Conservation (phyloP, 2,888 invertebrate species). For the Lordiphosa fenestrarum region DNA sequence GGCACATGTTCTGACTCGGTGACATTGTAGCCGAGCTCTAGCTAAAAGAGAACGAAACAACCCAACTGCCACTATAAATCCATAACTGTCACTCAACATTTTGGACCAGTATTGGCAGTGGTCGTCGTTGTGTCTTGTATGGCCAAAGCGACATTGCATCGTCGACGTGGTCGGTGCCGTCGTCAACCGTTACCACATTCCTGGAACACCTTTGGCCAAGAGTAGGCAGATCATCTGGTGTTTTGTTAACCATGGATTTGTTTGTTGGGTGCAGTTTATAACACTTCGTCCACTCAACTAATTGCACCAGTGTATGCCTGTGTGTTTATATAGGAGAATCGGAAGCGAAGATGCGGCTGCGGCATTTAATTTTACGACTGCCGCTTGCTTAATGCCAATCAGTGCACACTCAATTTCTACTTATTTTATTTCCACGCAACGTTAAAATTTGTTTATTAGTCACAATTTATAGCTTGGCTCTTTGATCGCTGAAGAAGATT, state of each 20-base stretch:
- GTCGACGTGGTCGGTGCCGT: conserved; percentile 8
- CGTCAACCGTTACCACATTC: conserved; percentile 64
- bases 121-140: conserved; percentile 41
- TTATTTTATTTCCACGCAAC: conserved; percentile 48
- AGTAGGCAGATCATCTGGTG: conserved; percentile 22
- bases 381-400: conserved; percentile 47
- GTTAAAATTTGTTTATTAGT: conserved; percentile 37
- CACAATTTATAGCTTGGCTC: conserved; percentile 45
- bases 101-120: conserved; percentile 65
- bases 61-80: conserved; percentile 69
- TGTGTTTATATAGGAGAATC: background rate
- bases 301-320: conserved; percentile 1
- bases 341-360: conserved; percentile 1
- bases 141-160: conserved; percentile 65
- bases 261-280: conserved; percentile 38
- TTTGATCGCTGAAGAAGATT: conserved; percentile 47
- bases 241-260: conserved; percentile 44
- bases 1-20: conserved; percentile 59
- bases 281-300: conserved; percentile 22
- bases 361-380: conserved; percentile 40
- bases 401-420: conserved; percentile 37
- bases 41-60: conserved; percentile 26
- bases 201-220: conserved; percentile 52
- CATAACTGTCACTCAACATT: conserved; percentile 71
- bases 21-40: conserved; percentile 62